Conservation (phyloP, 2,113 vertebrate genomes). For the zebrafish (Danio rerio) region GRCz12tu NC_133191.1:25368501-25369000, state of each 20-base stretch:
- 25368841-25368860: constrained; percentile 70
- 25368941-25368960: background rate
- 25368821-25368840: constrained; percentile 65
- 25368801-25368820: constrained; percentile 62
- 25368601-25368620: background rate
- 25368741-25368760: constrained; percentile 73
- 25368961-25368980: background rate
- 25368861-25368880: constrained; percentile 55
- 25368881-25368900: constrained; percentile 26
- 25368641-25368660: background rate
- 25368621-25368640: background rate
- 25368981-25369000: constrained; percentile 26
- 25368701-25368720: constrained; percentile 31
- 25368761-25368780: constrained; percentile 68
- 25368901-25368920: background rate
- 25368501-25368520: background rate
- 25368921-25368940: background rate
- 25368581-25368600: background rate
- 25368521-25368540: background rate
- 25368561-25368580: background rate
- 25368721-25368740: constrained; percentile 4
- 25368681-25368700: constrained; percentile 5
- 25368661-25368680: background rate
- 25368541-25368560: background rate
- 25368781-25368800: constrained; percentile 66